Percentiles rank a stretch among this genome's conserved stretches.
Evolutionary conservation across 2,888 invertebrate genomes (phyloP).

Genomic region (Polyommatus iphigenia): DNA sequence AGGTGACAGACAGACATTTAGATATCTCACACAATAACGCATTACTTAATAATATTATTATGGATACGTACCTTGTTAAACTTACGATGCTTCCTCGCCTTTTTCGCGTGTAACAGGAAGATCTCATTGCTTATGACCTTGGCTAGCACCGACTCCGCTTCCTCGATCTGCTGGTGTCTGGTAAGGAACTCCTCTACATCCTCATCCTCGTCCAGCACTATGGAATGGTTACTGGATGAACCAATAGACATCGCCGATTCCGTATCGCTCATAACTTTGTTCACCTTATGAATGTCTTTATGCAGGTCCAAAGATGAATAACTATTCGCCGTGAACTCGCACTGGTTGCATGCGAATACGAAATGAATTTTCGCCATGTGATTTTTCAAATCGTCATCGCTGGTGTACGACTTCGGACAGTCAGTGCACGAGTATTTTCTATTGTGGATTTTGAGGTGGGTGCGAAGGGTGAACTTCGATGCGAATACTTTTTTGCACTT

Average conservation of each 20-base stretch:
- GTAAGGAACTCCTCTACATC: slow-evolving; percentile 31
- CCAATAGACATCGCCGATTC: slow-evolving; percentile 39
- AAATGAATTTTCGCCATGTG: slow-evolving; percentile 58
- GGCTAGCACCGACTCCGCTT: slow-evolving; percentile 62
- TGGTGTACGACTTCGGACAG: slow-evolving; percentile 57
- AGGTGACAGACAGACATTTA: no score
- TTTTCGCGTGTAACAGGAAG: slow-evolving; percentile 53
- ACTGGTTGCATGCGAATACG: slow-evolving; percentile 53
- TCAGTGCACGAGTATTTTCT: slow-evolving; percentile 56
- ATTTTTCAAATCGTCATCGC: slow-evolving; percentile 47
- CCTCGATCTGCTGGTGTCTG: slow-evolving; percentile 45
- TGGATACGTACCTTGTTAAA: slow-evolving; percentile 56
- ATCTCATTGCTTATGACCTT: slow-evolving; percentile 63
- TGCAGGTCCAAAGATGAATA: slow-evolving; percentile 49
- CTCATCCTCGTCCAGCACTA: background rate
- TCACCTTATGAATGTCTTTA: slow-evolving; percentile 44
- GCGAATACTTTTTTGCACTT: slow-evolving; percentile 73
- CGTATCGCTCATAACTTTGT: slow-evolving; percentile 41
- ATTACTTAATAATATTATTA: background rate
- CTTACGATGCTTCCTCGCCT: slow-evolving; percentile 48
- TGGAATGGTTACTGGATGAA: slow-evolving; percentile 3
- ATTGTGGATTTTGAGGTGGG: slow-evolving; percentile 65
- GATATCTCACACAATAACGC: no score
- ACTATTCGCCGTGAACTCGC: slow-evolving; percentile 49
- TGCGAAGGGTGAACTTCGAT: slow-evolving; percentile 66